These are phyloP conservation scores for Scaptodrosophila lebanonensis DNA, from an alignment of 1,140 invertebrate genomes.

Conservation along the genomic window DNA sequence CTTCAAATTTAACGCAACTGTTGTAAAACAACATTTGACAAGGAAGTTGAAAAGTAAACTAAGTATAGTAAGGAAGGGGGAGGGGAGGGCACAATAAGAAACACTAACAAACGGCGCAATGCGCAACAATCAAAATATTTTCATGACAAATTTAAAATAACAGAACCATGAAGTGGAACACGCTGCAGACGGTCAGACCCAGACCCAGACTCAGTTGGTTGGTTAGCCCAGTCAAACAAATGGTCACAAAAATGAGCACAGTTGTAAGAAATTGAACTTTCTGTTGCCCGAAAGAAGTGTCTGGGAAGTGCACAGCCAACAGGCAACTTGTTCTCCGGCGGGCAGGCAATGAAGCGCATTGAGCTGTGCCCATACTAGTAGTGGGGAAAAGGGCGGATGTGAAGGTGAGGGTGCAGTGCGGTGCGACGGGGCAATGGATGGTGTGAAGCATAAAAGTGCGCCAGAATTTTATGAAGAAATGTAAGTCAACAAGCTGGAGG, in stretches of 20 bases:
- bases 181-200: constrained; percentile 39
- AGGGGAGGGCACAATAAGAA: constrained; percentile 6
- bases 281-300: neutral
- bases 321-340: constrained; percentile 37
- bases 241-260: constrained; percentile 33
- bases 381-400: neutral
- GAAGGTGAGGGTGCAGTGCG: too few relatives aligned
- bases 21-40: constrained; percentile 44
- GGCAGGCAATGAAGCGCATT: constrained; percentile 44
- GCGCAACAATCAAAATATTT: constrained; percentile 71
- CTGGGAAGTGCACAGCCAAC: too few relatives aligned
- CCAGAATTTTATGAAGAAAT: too few relatives aligned
- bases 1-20: constrained; percentile 19
- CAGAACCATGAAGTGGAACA: constrained; percentile 68
- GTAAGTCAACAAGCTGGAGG: neutral
- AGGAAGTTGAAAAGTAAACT: neutral
- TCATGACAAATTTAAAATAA: constrained; percentile 76
- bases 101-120: constrained; percentile 17
- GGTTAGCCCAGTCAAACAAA: constrained; percentile 34
- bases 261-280: constrained; percentile 15
- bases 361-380: constrained; percentile 11
- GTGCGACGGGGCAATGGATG: too few relatives aligned
- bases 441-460: constrained; percentile 17
- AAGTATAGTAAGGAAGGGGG: neutral
- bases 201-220: too few relatives aligned